These are phyloP conservation scores for Eilema depressum DNA, from an alignment of 2,888 invertebrate species.

Conservation along the genomic window DNA sequence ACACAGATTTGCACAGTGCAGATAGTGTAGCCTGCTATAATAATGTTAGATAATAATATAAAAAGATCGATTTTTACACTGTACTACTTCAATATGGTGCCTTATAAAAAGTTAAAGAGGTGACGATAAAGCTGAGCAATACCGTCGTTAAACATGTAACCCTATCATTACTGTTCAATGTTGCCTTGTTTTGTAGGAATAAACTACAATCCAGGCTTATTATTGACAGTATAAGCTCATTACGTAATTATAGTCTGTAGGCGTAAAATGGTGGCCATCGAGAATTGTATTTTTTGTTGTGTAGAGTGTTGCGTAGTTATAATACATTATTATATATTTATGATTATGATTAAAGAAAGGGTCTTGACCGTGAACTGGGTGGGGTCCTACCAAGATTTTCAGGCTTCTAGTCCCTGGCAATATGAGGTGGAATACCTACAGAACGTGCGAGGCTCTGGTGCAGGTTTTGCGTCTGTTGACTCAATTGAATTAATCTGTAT, in stretches of 20 bases:
- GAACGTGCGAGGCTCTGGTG: too few species aligned
- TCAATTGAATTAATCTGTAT: too few species aligned
- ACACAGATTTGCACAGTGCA: too few species aligned
- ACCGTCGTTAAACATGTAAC: background rate
- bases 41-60: too few species aligned
- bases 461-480: too few species aligned
- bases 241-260: background rate
- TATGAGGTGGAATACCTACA: too few species aligned
- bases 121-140: background rate
- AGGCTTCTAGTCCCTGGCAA: too few species aligned
- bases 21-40: too few species aligned
- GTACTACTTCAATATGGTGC: background rate
- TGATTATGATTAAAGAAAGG: too few species aligned
- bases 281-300: background rate
- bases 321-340: background rate
- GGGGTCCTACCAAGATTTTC: too few species aligned
- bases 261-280: background rate
- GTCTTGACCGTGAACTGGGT: too few species aligned
- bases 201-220: background rate
- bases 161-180: background rate
- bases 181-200: background rate
- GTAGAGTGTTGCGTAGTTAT: background rate
- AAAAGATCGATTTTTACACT: background rate
- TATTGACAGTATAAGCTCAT: background rate
- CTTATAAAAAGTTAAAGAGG: constrained; percentile 1